Evolutionary conservation across 2,113 vertebrate genomes (phyloP), one percentile per base, ranked within the genome.

Genomic region (Perognathus longimembris): DNA sequence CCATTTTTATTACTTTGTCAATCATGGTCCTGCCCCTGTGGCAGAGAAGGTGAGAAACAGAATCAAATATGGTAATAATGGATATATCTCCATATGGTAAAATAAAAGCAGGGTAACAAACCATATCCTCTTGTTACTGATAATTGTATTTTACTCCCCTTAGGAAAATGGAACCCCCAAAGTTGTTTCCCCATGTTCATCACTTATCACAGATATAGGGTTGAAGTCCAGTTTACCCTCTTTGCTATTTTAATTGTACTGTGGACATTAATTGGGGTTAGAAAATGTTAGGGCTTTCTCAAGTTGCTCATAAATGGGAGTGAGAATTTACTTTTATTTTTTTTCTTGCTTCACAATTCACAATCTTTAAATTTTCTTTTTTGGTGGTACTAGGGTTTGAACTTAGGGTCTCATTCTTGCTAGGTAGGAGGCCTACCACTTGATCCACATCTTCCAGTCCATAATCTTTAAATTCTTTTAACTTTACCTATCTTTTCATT

Each of bases 391-490:
- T 36, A 24, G 82, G 24, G n/a, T 28, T 70, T 5, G 26, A 70
- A 57, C 45, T 11, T 21, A 50, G 64, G 61, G 30, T 28, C 32
- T 82, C 18, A 14, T 11, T 20, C 32, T 36, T 50, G 3, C 42
- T 26, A 67, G 80, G 9, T 12, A 61, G 59, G 59, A 20, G 15
- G 2, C 26, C 59, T 61, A 61, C 6, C 10, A 59, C 59, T 61
- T 24, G 59, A 61, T 2, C 42, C 24, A 54, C 42, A 50, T 26
- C 32, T 54, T 36, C 66, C n/a, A 57, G 38, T 22, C 63, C 81
- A 5, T 85, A 71, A 85, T 59, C 57, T 84, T 91, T 61, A 78
- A 42, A 38, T 84, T 93, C 24, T 64, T 57, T 32, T 26, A 85
- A 54, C n/a, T 79, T 86, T 67, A 3, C 73, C 45, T 59, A 6